Evolutionary conservation across 1,140 invertebrate genomes (phyloP), one percentile per base, ranked within the genome.

Genomic region (Xylocopa sonorina): DNA sequence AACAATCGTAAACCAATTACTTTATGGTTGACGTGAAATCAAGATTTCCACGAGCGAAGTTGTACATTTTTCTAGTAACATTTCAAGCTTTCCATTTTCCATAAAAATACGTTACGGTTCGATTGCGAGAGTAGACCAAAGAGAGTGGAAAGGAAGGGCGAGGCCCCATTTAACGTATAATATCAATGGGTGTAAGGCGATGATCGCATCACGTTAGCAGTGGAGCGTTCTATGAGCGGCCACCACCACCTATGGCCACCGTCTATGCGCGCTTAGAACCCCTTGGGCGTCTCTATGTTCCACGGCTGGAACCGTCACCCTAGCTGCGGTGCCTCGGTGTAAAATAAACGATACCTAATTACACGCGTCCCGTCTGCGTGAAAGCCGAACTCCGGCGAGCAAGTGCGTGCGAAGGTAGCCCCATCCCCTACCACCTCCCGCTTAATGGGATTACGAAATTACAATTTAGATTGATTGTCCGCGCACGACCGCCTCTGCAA

Each of bases 341-440:
- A 91, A 91, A 91, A 92, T 92, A 92, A 92, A 91, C 89, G 91
- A 89, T 87, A 87, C 83, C 91, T 92, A 92, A 92, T 92, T 92
- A 92, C 89, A 89, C 87, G 87, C 87, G 85, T 88, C 83, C 89
- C 83, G 87, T 87, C 78, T 83, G 80, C 78, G 80, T 81, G 83
- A 84, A 84, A 87, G 69, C 80, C 51, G 80, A 87, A 75, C 80
- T 53, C 68, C 27, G n/a, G n/a, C n/a, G 16, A 80, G 81, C 90
- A 90, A 91, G 88, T 91, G 89, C 88, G 82, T 78, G 72, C 82
- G 80, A 91, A 89, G 84, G 68, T 82, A 72, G 69, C 75, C n/a
- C n/a, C n/a, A n/a, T n/a, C n/a, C n/a, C n/a, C n/a, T n/a, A n/a
- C n/a, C n/a, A n/a, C n/a, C 64, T 87, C 64, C 78, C 75, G 64